These are phyloP conservation scores for Augochlora pura DNA, from an alignment of 1,140 invertebrate genomes.

Conservation along the genomic window DNA sequence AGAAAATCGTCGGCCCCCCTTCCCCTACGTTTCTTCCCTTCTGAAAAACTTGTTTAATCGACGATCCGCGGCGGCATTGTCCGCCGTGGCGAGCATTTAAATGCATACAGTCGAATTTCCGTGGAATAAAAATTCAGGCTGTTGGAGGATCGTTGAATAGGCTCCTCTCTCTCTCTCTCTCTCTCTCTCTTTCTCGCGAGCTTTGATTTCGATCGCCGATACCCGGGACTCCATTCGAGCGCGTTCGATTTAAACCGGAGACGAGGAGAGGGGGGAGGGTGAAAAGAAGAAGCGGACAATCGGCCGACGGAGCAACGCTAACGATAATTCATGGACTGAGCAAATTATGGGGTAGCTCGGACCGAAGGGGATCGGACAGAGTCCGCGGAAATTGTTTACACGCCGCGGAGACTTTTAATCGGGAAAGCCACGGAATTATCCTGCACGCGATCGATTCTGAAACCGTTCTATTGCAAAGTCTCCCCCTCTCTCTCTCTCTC, in stretches of 20 bases:
- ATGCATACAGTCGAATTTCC: not conserved
- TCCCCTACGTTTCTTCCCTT: not conserved
- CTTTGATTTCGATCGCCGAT: not conserved
- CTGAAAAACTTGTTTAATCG: not conserved
- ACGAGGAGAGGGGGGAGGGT: too few species aligned
- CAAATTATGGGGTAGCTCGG: slow-evolving; percentile 29
- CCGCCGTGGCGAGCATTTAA: not conserved
- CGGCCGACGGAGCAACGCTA: not conserved
- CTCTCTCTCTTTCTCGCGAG: too few species aligned
- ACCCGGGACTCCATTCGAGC: not conserved
- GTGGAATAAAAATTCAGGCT: not conserved
- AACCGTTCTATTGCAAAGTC: too few species aligned
- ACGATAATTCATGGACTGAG: slow-evolving; percentile 48
- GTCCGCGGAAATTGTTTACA: slow-evolving; percentile 33
- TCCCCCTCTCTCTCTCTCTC: too few species aligned
- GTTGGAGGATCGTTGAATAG: not conserved
- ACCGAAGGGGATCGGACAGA: slow-evolving; percentile 33
- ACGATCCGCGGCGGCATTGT: not conserved
- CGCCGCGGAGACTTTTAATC: slow-evolving; percentile 41
- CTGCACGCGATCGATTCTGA: not conserved
- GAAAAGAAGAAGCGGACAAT: not conserved
- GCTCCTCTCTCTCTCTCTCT: not conserved
- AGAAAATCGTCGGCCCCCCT: too few species aligned
- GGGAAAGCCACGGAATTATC: slow-evolving; percentile 12
- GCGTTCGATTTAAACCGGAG: not conserved